Base-by-base conservation (phyloP, 2,888 invertebrate species). In the Drymonia ruficornis region DNA sequence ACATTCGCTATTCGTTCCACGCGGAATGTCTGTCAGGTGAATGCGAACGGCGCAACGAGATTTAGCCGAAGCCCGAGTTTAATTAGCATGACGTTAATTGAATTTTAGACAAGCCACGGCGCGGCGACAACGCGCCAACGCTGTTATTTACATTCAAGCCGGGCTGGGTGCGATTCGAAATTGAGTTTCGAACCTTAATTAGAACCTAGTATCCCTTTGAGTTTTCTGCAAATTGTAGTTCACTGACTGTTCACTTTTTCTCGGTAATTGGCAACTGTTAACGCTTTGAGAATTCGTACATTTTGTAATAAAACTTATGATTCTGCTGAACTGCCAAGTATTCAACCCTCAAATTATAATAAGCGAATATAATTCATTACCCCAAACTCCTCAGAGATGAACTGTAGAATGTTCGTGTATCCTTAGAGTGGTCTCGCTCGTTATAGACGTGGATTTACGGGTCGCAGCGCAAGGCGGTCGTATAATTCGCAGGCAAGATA, bases 81-180 rank as follows among this genome's bases (percentile, higher is more conserved):
- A 74, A 76, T 73, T 70, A 73, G 62, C 75, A 68, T 61, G 70
- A 68, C 65, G 67, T 56, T 65, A 72, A 76, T 75, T 69, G 68
- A 68, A 72, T 76, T 76, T 72, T 65, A 68, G 70, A 66, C 73
- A 68, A 61, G 55, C 56, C 47, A 54, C 52, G 55, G 58, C 59
- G 47, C 50, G 43, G 51, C 47, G 57, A 64, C 63, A 61, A 63
- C 58, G 56, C 48, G 64, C 54, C 59, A 57, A 60, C 59, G 59
- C 55, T 46, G 58, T 59, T 56, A 59, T 56, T 57, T 50, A 46
- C 36, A 42, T 40, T 56, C 18, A 29, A 31, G n/a, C 2, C 31
- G 18, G 16, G 15, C 38, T 31, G 19, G 4, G 18, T n/a, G n/a
- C 19, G 11, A 42, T 42, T 42, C 7, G 18, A 15, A 42, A 42